Evolutionary conservation across 2,797 vertebrate species (phyloP), one percentile per base, ranked within the genome.

Genomic region (Valencia hispanica): DNA sequence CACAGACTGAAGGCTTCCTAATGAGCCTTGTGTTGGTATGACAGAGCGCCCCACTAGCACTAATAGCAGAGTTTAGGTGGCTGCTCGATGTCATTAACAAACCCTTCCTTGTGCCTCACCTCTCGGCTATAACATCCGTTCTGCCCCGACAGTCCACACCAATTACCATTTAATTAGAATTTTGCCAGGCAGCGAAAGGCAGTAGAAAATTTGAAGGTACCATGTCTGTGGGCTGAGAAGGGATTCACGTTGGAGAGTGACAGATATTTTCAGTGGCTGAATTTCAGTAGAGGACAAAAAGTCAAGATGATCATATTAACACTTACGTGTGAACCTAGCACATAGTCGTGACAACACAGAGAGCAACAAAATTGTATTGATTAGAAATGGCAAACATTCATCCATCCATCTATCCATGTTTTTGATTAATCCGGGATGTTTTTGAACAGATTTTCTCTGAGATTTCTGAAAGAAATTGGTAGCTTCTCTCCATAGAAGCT

Each of bases 101-200:
- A 80, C 63, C 75, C 79, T 84, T 76, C 84, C 82, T 77, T 82
- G 79, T 75, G 10, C 74, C 75, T 78, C 82, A 77, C 75, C 84
- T 86, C 75, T 68, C 72, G 73, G 88, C 82, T 47, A 30, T 66
- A 22, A 78, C 79, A 68, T 66, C 4, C 59, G 70, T 80, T 68
- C 77, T 30, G 80, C 77, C 79, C 76, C 32, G 63, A 86, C 57
- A 15, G 15, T 70, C 80, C 48, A 51, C 70, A 53, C 72, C 72
- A 79, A 87, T 90, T 84, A 83, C 55, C 86, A 85, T 87, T 47
- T 83, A n/a, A 89, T 90, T 89, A 80, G 85, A 75, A 80, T 90
- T 82, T 82, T 34, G 70, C 68, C 20, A 1, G 41, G 63, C 34
- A 2, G 59, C 55, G 39, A 75, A 59, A 10, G 7, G 36, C 32